A percentile compares a stretch with the other conserved stretches of the same genome.
Conservation (phyloP, 2,113 vertebrate genomes). For the Macroglossus sobrinus region DNA sequence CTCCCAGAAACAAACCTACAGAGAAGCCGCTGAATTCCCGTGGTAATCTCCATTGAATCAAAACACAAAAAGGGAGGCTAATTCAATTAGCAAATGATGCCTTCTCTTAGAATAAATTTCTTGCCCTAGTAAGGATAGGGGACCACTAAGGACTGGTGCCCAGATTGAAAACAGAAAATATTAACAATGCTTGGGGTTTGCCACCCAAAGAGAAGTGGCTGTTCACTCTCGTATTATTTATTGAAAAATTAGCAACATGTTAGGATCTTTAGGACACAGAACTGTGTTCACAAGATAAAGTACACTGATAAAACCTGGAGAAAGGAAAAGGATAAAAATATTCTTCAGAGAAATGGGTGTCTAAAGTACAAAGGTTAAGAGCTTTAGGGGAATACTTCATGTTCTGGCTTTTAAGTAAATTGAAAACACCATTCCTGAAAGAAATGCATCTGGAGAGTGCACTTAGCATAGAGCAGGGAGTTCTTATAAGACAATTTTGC, state of each 20-base stretch:
- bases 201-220: background rate
- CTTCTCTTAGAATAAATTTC: constrained; percentile 75
- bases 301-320: constrained; percentile 37
- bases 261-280: constrained; percentile 21
- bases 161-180: constrained; percentile 43
- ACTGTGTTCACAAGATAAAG: constrained; percentile 59
- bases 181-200: background rate
- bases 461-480: background rate
- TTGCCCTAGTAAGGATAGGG: constrained; percentile 16
- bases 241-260: constrained; percentile 27
- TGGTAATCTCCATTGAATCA: constrained; percentile 77
- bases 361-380: constrained; percentile 60
- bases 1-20: constrained; percentile 67
- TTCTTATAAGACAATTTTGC: background rate
- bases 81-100: constrained; percentile 81
- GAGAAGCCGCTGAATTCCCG: constrained; percentile 70
- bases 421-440: constrained; percentile 64
- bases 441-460: constrained; percentile 49
- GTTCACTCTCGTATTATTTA: constrained; percentile 31
- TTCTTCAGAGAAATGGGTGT: constrained; percentile 30
- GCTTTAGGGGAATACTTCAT: constrained; percentile 46
- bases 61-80: constrained; percentile 75
- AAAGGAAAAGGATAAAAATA: constrained; percentile 48
- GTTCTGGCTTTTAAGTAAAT: constrained; percentile 58
- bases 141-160: background rate